Evolutionary conservation across 1,140 invertebrate species (phyloP).

Genomic region (Leptinotarsa undecemlineata): DNA sequence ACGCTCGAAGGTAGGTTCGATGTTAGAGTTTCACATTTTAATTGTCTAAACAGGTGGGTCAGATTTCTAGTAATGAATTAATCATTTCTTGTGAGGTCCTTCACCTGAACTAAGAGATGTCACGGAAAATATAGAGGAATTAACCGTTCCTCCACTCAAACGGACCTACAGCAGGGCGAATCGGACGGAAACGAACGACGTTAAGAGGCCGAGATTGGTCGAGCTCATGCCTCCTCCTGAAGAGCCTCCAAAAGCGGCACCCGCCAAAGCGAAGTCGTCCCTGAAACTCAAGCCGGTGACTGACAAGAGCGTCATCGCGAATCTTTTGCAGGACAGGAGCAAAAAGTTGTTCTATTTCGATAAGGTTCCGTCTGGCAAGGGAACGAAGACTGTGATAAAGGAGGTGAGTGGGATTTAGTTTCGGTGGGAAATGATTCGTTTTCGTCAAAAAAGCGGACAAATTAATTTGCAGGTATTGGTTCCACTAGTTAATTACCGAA

Average conservation of each 20-base stretch:
- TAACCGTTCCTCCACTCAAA: not conserved
- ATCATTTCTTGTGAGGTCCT: conserved; percentile 29
- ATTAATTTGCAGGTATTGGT: too few relatives aligned
- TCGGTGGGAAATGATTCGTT: too few relatives aligned
- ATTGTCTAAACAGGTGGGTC: not conserved
- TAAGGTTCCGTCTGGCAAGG: not conserved
- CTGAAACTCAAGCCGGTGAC: conserved; percentile 15
- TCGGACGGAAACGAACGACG: too few relatives aligned
- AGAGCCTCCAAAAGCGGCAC: not conserved
- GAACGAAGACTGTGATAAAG: conserved; percentile 8
- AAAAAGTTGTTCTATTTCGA: conserved; percentile 19
- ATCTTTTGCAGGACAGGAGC: conserved; percentile 16
- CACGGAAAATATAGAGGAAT: not conserved
- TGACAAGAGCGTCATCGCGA: conserved; percentile 9
- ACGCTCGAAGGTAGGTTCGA: conserved; percentile 24
- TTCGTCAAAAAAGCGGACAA: too few relatives aligned
- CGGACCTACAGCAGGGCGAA: conserved; percentile 20
- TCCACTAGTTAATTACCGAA: too few relatives aligned
- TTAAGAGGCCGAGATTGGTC: not conserved
- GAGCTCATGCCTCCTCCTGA: not conserved
- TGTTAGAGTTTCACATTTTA: not conserved
- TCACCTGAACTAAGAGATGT: not conserved
- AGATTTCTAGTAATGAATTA: too few relatives aligned
- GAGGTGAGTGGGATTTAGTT: not conserved
- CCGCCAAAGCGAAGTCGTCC: not conserved